Evolutionary conservation across 2,797 vertebrate species (phyloP), one percentile per base, ranked within the genome.

Genomic region (Gephyroberyx darwinii): DNA sequence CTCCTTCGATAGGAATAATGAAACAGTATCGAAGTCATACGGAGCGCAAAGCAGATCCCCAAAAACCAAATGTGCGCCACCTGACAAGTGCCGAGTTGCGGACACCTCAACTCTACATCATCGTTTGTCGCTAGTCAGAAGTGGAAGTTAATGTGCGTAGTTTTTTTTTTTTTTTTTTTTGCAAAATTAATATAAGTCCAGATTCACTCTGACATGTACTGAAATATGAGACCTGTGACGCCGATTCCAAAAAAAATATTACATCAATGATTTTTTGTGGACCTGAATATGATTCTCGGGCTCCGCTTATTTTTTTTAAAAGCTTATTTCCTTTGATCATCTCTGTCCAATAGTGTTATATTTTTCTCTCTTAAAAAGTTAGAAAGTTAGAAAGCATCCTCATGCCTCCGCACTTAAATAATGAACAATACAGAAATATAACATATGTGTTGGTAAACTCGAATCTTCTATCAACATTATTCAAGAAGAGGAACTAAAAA

Each of bases 1-100:
- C 43, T 31, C 30, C 26, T 39, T 41, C n/a, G 7, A 16, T 37
- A 45, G 16, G 14, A 26, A 6, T 22, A 8, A 8, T 9, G 0
- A 41, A 69, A 50, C 41, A 6, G 33, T 35, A 48, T 59, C 14
- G 14, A 62, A 65, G 58, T 81, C 74, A 17, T 47, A 1, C 41
- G 43, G 33, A 66, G 62, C 39, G 67, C 22, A 47, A 14, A 61
- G 58, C 4, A 17, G 4, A 52, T 59, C 52, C 20, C 4, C 0
- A 14, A 31, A 17, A 58, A 12, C 31, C 43, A 66, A 75, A 68
- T 12, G 6, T 45, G 69, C 43, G 62, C 67, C 47, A 33, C 56
- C n/a, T 16, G 43, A 30, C 19, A 22, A 55, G 33, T 54, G 65
- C 70, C 52, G 52, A 73, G 67, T 63, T 65, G 26, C 48, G 52